Evolutionary conservation across 2,113 vertebrate genomes (phyloP).

Genomic region (Donacobius atricapilla): DNA sequence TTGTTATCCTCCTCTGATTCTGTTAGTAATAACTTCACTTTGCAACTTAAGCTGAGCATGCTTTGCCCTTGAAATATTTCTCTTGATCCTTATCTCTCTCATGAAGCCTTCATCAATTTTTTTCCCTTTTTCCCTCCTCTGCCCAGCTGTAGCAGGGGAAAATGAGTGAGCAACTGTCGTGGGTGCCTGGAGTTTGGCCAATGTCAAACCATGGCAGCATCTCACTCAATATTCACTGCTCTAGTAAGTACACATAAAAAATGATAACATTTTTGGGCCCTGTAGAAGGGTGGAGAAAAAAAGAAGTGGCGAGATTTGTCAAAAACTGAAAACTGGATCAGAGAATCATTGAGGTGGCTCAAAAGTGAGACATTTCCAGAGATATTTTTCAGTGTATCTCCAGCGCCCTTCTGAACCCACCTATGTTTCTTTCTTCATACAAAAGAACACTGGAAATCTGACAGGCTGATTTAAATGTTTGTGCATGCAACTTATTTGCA

Average conservation of each 20-base stretch:
- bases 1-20: not conserved
- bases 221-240: not conserved
- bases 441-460: not conserved
- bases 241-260: not conserved
- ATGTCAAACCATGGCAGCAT: not conserved
- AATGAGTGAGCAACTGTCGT: not conserved
- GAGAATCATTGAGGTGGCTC: not conserved
- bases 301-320: not conserved
- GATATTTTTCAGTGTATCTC: not conserved
- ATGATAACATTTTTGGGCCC: not conserved
- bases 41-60: not conserved
- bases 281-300: not conserved
- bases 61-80: not conserved
- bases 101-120: not conserved
- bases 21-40: not conserved
- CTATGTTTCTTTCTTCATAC: not conserved
- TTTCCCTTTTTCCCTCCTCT: not conserved
- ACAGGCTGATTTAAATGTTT: not conserved
- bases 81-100: not conserved
- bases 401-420: rapidly evolving
- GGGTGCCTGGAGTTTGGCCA: not conserved
- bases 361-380: not conserved
- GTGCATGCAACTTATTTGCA: not conserved
- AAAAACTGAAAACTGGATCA: not conserved
- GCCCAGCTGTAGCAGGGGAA: not conserved